Conservation (phyloP, 2,888 invertebrate species). For the Cremastobaeus sp. region DNA sequence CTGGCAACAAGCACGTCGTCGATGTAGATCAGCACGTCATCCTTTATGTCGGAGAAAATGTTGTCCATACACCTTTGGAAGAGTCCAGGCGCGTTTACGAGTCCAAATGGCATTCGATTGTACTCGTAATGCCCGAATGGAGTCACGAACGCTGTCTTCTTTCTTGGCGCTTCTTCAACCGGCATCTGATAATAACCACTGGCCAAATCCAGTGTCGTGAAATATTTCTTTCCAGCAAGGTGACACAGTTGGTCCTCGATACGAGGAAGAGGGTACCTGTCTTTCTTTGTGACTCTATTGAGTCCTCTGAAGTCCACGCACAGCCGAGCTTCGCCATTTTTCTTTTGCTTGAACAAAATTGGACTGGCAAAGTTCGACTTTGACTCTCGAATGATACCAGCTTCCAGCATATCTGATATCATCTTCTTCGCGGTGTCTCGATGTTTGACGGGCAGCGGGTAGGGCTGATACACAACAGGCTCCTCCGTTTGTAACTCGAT, state of each 20-base stretch:
- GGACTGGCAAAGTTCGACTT: neutral
- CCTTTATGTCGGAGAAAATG: too few relatives aligned
- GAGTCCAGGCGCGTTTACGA: neutral
- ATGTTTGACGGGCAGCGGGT: too few relatives aligned
- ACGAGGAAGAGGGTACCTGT: conserved; percentile 52
- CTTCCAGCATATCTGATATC: too few relatives aligned
- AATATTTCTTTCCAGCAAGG: conserved; percentile 67
- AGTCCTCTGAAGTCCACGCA: conserved; percentile 66
- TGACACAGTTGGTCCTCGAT: conserved; percentile 64
- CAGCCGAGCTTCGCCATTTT: conserved; percentile 52
- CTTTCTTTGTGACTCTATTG: conserved; percentile 68
- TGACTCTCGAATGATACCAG: conserved; percentile 41
- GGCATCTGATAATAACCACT: conserved; percentile 67
- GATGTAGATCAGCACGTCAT: conserved; percentile 24
- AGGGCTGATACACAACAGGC: too few relatives aligned
- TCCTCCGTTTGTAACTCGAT: too few relatives aligned
- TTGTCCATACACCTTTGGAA: conserved; percentile 59
- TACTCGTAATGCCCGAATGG: neutral
- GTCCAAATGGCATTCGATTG: neutral
- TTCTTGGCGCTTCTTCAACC: conserved; percentile 57
- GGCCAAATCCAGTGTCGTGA: conserved; percentile 68
- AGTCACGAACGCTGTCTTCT: conserved; percentile 57
- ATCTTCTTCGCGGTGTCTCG: too few relatives aligned
- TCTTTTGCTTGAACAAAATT: conserved; percentile 46
- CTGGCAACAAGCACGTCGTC: conserved; percentile 48